Evolutionary conservation across 2,888 invertebrate species (phyloP).

Genomic region (Tenthredo distinguenda): DNA sequence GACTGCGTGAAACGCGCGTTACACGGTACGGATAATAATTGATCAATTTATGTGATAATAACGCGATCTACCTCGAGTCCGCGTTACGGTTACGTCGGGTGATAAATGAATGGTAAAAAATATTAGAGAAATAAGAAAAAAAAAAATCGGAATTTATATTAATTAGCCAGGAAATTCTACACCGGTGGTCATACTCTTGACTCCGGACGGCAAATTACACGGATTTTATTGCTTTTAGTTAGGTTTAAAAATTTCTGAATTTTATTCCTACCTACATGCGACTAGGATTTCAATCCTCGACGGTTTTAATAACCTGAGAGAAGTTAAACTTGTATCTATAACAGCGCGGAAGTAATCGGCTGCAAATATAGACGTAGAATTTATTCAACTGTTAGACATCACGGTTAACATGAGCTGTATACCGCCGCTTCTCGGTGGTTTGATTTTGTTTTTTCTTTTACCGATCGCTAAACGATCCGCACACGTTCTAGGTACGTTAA

Average conservation of each 20-base stretch:
- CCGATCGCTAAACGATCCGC: background rate
- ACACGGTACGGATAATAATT: background rate
- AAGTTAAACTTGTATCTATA: background rate
- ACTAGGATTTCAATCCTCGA: background rate
- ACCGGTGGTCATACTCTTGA: background rate
- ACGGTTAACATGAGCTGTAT: background rate
- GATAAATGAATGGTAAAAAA: background rate
- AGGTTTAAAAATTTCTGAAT: background rate
- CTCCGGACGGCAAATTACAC: background rate
- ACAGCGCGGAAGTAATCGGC: background rate
- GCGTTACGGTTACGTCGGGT: background rate
- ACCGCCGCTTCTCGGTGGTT: background rate
- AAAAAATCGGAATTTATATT: background rate
- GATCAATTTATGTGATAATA: background rate
- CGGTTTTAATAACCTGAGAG: background rate
- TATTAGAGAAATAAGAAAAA: background rate
- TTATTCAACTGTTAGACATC: background rate
- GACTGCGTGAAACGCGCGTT: background rate
- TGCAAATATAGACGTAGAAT: background rate
- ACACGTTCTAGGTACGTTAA: background rate
- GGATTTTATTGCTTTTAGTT: background rate
- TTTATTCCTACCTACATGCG: background rate
- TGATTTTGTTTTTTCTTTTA: background rate
- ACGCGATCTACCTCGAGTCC: background rate
- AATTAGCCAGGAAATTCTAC: background rate